These are phyloP conservation scores for Amblyraja radiata DNA, from an alignment of 2,797 vertebrate genomes.

Conservation along the genomic window DNA sequence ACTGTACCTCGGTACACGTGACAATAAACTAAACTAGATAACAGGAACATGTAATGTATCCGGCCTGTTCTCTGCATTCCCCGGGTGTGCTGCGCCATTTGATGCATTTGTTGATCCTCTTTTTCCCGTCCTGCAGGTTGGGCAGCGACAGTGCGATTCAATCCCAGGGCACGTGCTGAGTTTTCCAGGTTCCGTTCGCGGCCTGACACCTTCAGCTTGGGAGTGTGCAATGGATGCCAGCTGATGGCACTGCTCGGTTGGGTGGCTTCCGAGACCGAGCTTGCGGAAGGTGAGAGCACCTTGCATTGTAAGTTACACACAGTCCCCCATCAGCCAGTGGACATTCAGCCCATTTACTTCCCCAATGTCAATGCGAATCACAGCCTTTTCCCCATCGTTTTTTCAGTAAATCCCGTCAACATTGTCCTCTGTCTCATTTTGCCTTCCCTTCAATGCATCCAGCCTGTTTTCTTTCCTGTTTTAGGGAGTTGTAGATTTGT, in stretches of 20 bases:
- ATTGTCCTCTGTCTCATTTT: background rate
- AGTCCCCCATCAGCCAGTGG: too few species aligned
- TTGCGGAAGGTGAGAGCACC: background rate
- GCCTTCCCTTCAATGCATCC: background rate
- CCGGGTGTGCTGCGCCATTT: slow-evolving; percentile 14
- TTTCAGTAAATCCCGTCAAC: background rate
- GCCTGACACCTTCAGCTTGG: slow-evolving; percentile 75
- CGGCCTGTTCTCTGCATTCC: too few species aligned
- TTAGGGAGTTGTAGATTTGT: background rate
- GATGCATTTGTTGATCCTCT: background rate
- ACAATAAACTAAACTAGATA: too few species aligned
- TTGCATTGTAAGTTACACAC: background rate
- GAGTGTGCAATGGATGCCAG: slow-evolving; percentile 88
- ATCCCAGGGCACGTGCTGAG: slow-evolving; percentile 61
- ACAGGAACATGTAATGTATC: background rate
- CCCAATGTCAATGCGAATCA: background rate
- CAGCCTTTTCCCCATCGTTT: too few species aligned
- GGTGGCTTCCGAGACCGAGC: slow-evolving; percentile 59
- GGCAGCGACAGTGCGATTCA: slow-evolving; percentile 76
- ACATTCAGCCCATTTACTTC: background rate
- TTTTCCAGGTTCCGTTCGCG: slow-evolving; percentile 70
- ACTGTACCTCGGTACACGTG: too few species aligned
- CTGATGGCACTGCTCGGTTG: slow-evolving; percentile 80
- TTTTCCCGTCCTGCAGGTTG: slow-evolving; percentile 60
- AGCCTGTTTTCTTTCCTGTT: background rate